Conservation (phyloP, 2,113 vertebrate genomes). For the Seriola dumerili region DNA sequence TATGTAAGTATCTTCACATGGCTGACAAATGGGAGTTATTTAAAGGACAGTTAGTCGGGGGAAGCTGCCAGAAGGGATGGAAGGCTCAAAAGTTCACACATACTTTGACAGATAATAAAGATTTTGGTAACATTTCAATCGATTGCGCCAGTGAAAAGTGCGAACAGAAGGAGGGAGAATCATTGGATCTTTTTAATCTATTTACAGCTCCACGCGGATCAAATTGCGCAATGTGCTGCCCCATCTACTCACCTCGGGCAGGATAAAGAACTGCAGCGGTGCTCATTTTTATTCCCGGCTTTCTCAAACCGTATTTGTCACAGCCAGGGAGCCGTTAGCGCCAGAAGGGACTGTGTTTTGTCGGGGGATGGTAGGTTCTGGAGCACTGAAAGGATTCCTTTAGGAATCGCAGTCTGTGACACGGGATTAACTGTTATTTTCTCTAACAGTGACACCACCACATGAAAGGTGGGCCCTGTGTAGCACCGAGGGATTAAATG, state of each 20-base stretch:
- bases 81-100: constrained; percentile 54
- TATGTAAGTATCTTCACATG: not conserved
- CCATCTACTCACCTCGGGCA: constrained; percentile 67
- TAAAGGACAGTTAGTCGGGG: constrained; percentile 12
- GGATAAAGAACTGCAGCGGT: constrained; percentile 61
- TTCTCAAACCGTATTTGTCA: constrained; percentile 76
- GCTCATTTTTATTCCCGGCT: constrained; percentile 61
- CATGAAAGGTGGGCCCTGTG: constrained; percentile 55
- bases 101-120: constrained; percentile 60
- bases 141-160: constrained; percentile 65
- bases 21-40: not conserved
- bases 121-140: constrained; percentile 73
- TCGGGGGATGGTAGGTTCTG: constrained; percentile 47
- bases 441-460: constrained; percentile 60
- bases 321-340: constrained; percentile 56
- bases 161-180: constrained; percentile 63
- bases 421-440: constrained; percentile 75
- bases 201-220: constrained; percentile 73
- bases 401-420: constrained; percentile 73
- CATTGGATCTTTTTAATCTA: constrained; percentile 77
- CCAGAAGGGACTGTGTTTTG: constrained; percentile 63
- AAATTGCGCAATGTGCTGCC: constrained; percentile 64
- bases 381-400: constrained; percentile 60
- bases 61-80: constrained; percentile 11
- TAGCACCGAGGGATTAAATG: constrained; percentile 61